A percentile compares a stretch with the other conserved stretches of the same genome.
Evolutionary conservation across 2,797 vertebrate species (phyloP).

Genomic region (Remorina albescens): DNA sequence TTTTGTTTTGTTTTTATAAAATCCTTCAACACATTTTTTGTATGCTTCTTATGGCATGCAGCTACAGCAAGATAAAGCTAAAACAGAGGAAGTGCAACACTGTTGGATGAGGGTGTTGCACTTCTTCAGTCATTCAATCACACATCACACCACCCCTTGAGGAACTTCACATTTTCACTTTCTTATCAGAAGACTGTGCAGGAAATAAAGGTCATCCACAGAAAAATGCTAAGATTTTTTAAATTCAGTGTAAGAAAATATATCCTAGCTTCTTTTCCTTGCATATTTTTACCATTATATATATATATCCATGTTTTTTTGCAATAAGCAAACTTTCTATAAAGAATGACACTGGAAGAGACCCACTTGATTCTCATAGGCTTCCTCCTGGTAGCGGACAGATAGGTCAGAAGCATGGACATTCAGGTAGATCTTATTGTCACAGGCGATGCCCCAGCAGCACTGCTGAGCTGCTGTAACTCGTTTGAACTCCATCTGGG

Average conservation of each 20-base stretch:
- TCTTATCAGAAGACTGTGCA: neutral
- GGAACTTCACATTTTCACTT: constrained; percentile 25
- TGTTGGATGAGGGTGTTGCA: constrained; percentile 19
- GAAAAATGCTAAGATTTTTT: neutral
- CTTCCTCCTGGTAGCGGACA: constrained; percentile 93
- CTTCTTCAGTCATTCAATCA: constrained; percentile 12
- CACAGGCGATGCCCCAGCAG: constrained; percentile 96
- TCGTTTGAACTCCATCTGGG: constrained; percentile 93
- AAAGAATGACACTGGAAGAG: neutral
- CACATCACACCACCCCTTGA: neutral
- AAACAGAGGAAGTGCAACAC: constrained; percentile 44
- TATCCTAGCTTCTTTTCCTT: neutral
- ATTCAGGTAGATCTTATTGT: constrained; percentile 92
- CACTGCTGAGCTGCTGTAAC: constrained; percentile 90
- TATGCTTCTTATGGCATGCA: neutral
- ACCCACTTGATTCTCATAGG: constrained; percentile 95
- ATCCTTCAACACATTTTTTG: neutral
- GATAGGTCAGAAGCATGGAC: constrained; percentile 91
- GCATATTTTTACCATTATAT: neutral
- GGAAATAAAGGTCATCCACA: neutral
- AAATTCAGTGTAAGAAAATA: neutral
- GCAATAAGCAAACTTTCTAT: neutral
- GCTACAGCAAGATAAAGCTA: no score
- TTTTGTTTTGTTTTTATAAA: neutral
- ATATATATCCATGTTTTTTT: neutral